phyloP scores from a whole-genome alignment of 2,888 invertebrate species.

The Hoplodrina blanda region DNA sequence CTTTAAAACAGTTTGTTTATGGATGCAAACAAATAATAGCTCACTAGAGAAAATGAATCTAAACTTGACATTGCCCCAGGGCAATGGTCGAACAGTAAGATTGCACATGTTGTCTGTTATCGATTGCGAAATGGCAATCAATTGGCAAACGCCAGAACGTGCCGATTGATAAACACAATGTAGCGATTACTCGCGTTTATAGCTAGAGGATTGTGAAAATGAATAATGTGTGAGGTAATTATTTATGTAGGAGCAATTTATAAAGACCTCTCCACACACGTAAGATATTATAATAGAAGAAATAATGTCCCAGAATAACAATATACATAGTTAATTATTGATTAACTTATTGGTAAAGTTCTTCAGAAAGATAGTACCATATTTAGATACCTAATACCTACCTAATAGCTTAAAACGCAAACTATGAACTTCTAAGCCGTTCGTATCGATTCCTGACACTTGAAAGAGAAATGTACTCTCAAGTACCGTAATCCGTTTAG shows the following conservation, averaged over 20 bases:
- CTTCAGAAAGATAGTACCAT: no score
- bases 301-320: no score
- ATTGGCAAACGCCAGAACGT: constrained; percentile 53
- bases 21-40: constrained; percentile 5
- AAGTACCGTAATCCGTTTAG: constrained; percentile 62
- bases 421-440: constrained; percentile 32
- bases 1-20: neutral
- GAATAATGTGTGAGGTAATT: constrained; percentile 28
- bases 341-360: no score
- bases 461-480: constrained; percentile 48
- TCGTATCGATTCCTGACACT: constrained; percentile 44
- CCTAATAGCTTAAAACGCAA: constrained; percentile 24
- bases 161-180: constrained; percentile 60
- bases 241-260: constrained; percentile 3
- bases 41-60: constrained; percentile 32
- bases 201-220: constrained; percentile 24
- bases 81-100: constrained; percentile 53
- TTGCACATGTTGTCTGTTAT: constrained; percentile 51
- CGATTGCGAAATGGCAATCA: constrained; percentile 58
- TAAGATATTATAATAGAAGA: no score
- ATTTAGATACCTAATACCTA: constrained; percentile 11
- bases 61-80: constrained; percentile 71
- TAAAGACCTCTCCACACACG: no score
- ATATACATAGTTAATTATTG: no score
- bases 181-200: constrained; percentile 39